Evolutionary conservation across 2,888 invertebrate species (phyloP).

Genomic region (Nephrotoma guestfalica): DNA sequence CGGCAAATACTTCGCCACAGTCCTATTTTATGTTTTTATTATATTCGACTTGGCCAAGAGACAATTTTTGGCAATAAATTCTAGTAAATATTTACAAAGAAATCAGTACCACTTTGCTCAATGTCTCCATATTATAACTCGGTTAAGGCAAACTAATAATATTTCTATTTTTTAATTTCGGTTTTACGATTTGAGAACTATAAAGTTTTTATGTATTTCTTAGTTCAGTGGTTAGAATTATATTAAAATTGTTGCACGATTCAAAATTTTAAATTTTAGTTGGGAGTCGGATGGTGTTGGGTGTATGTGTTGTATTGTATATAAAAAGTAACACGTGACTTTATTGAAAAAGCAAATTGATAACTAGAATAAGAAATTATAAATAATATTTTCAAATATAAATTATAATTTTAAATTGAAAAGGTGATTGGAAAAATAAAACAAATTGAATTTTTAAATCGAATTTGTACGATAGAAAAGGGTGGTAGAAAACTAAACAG

Average conservation of each 20-base stretch:
- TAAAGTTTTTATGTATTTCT: not conserved
- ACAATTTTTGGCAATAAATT: too few relatives aligned
- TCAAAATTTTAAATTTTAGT: not conserved
- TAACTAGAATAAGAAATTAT: not conserved
- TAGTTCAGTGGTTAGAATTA: not conserved
- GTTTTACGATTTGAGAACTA: not conserved
- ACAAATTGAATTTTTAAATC: not conserved
- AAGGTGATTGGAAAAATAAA: not conserved
- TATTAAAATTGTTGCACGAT: not conserved
- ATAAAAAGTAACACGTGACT: not conserved
- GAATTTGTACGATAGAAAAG: not conserved
- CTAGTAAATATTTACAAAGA: too few relatives aligned
- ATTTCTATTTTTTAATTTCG: too few relatives aligned
- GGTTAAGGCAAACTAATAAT: too few relatives aligned
- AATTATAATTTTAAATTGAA: not conserved
- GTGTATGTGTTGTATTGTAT: not conserved
- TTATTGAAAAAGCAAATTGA: not conserved
- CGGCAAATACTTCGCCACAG: too few relatives aligned
- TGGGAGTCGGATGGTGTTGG: not conserved
- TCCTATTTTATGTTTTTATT: too few relatives aligned
- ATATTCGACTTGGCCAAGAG: too few relatives aligned
- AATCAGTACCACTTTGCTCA: too few relatives aligned
- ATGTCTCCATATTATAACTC: too few relatives aligned
- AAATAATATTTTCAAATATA: not conserved
- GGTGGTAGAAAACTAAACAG: too few relatives aligned